These are phyloP conservation scores for Actinostola sp. DNA, from an alignment of 92 coral and sea anemone genomes.

Conservation along the genomic window DNA sequence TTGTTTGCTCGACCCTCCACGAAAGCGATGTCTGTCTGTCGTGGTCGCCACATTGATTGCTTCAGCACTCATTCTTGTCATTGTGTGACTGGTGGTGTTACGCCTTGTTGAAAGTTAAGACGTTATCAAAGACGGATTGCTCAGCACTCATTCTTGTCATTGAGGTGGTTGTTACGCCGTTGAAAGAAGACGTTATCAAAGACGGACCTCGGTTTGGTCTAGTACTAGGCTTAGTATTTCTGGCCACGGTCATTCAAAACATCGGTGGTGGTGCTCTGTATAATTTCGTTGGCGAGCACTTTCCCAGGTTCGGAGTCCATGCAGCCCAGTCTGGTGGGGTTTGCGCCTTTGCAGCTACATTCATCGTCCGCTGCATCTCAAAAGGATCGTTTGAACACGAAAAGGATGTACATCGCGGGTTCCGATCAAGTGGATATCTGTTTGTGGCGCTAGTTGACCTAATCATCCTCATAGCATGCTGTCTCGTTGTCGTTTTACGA, in stretches of 20 bases:
- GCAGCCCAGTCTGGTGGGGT: constrained; percentile 95
- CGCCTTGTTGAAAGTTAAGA: constrained; percentile 56
- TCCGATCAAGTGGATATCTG: constrained; percentile 82
- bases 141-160: constrained; percentile 66
- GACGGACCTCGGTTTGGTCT: constrained; percentile 70
- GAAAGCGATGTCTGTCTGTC: constrained; percentile 51
- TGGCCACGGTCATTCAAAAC: constrained; percentile 83
- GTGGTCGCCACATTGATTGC: constrained; percentile 60
- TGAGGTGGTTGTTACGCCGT: constrained; percentile 74
- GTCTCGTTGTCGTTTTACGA: constrained; percentile 41
- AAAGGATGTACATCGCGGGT: constrained; percentile 58
- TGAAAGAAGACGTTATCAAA: constrained; percentile 28
- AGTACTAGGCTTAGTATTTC: constrained; percentile 62
- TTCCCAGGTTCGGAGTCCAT: constrained; percentile 79
- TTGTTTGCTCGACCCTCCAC: constrained; percentile 44
- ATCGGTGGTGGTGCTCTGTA: constrained; percentile 88
- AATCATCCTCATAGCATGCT: constrained; percentile 72
- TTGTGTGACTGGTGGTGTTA: constrained; percentile 66
- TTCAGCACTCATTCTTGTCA: constrained; percentile 69
- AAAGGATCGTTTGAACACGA: constrained; percentile 86
- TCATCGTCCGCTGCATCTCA: constrained; percentile 84
- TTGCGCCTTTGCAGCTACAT: constrained; percentile 85
- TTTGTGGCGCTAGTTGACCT: constrained; percentile 79
- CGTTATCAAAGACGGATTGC: constrained; percentile 32
- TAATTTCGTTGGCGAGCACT: constrained; percentile 73